Evolutionary conservation across 2,797 vertebrate species (phyloP), one percentile per base, ranked within the genome.

Genomic region (Cichlasoma orientale): DNA sequence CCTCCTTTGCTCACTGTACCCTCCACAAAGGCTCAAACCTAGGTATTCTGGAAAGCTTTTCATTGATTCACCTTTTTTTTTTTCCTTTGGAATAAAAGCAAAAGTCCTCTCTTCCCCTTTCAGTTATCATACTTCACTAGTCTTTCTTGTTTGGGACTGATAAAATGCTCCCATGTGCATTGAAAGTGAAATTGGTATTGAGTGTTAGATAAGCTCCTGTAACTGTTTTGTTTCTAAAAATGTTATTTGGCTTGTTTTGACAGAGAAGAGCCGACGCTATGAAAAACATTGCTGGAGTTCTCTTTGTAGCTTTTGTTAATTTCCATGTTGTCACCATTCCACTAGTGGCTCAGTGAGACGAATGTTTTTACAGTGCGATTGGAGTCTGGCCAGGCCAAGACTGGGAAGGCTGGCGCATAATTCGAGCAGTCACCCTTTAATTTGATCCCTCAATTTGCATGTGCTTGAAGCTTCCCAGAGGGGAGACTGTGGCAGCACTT

Each of bases 361-460:
- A 71, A 74, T 78, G 82, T 83, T 75, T 86, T 84, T 74, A 86
- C 55, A 74, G 61, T 61, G 82, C 4, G 47, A 86, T 68, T 90
- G 80, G 85, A 89, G 73, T 23, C 72, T 69, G 27, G 78, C 85
- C 86, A 82, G 80, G 61, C 78, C 59, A 5, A 77, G 54, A 55
- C 83, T 76, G 74, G 69, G 57, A 78, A 72, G 81, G 71, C 75
- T 85, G 84, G 78, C 52, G 27, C 77, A 77, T 88, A 82, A 87
- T 84, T 76, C 16, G 2, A 74, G 75, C 72, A 78, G 78, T 82
- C 86, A 80, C 78, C 79, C 80, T 75, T 23, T 89, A 83, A 90
- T 88, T 88, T 55, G 21, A 89, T 82, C 83, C 68, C 58, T 6
- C 44, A 23, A 78, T 92, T 86, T 91, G 86, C 89, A 86, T 87